These are phyloP conservation scores for Melolontha melolontha DNA, from an alignment of 2,888 invertebrate species.

Conservation along the genomic window DNA sequence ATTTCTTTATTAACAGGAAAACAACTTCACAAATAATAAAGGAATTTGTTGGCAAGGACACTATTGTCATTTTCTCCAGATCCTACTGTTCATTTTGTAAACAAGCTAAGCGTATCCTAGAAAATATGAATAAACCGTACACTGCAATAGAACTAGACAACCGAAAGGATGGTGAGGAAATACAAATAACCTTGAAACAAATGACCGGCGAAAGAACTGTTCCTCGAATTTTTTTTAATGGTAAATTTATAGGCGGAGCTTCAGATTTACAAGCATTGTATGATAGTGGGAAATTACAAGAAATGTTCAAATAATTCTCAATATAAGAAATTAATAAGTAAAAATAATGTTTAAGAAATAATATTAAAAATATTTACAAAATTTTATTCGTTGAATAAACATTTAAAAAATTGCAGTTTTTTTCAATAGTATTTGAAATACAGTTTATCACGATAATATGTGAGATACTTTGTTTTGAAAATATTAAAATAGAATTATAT, in stretches of 20 bases:
- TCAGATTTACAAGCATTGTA: slow-evolving; percentile 18
- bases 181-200: slow-evolving; percentile 4
- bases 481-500: too few relatives aligned
- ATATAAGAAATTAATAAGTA: too few relatives aligned
- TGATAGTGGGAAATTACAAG: slow-evolving; percentile 9
- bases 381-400: too few relatives aligned
- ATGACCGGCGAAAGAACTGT: slow-evolving; percentile 19
- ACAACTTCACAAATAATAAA: slow-evolving; percentile 5
- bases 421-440: too few relatives aligned
- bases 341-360: too few relatives aligned
- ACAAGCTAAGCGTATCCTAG: slow-evolving; percentile 10
- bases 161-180: slow-evolving; percentile 4
- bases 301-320: neutral
- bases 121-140: slow-evolving; percentile 5
- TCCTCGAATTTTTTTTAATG: slow-evolving; percentile 19
- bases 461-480: too few relatives aligned
- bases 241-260: slow-evolving; percentile 8
- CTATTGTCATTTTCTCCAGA: slow-evolving; percentile 17
- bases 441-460: too few relatives aligned
- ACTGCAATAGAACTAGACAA: slow-evolving; percentile 10
- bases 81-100: slow-evolving; percentile 7
- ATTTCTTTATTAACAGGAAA: slow-evolving; percentile 4
- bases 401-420: too few relatives aligned
- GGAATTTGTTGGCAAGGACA: slow-evolving; percentile 13
- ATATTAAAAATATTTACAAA: too few relatives aligned